Evolutionary conservation across 2,113 vertebrate genomes (phyloP).

Genomic region (Salminus brasiliensis): DNA sequence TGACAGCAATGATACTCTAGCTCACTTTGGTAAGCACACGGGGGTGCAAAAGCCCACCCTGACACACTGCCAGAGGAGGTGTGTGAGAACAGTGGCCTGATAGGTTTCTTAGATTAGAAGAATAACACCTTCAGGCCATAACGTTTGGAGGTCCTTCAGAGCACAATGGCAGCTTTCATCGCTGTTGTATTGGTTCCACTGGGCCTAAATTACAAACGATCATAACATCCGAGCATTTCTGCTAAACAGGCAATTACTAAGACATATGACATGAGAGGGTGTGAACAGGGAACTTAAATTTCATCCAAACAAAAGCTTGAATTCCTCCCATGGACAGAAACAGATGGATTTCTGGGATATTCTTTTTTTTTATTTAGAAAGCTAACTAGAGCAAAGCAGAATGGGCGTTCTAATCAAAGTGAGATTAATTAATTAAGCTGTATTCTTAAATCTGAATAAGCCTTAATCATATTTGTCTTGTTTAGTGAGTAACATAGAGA

Average conservation of each 20-base stretch:
- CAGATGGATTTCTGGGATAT: too few species aligned
- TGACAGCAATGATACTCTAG: slow-evolving; percentile 32
- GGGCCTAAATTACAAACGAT: slow-evolving; percentile 66
- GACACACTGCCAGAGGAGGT: slow-evolving; percentile 39
- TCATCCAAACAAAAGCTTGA: neutral
- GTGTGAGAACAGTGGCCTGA: slow-evolving; percentile 33
- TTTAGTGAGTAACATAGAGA: too few species aligned
- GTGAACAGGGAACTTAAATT: slow-evolving; percentile 43
- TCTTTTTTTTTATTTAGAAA: too few species aligned
- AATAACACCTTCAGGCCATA: slow-evolving; percentile 37
- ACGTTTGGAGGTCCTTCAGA: slow-evolving; percentile 35
- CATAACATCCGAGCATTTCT: slow-evolving; percentile 65
- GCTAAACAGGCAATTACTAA: slow-evolving; percentile 61
- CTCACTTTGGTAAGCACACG: slow-evolving; percentile 7
- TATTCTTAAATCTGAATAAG: too few species aligned
- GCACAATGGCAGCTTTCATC: slow-evolving; percentile 57
- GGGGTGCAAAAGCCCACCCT: slow-evolving; percentile 13
- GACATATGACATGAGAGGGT: slow-evolving; percentile 60
- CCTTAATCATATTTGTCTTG: too few species aligned
- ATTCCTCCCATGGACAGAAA: slow-evolving; percentile 13
- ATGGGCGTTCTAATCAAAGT: too few species aligned
- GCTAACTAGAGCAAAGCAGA: too few species aligned
- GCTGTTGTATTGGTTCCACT: slow-evolving; percentile 60
- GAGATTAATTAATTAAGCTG: too few species aligned
- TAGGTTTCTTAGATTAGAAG: slow-evolving; percentile 33